Evolutionary conservation across 2,797 vertebrate species (phyloP).

Genomic region (Gastrophryne carolinensis): DNA sequence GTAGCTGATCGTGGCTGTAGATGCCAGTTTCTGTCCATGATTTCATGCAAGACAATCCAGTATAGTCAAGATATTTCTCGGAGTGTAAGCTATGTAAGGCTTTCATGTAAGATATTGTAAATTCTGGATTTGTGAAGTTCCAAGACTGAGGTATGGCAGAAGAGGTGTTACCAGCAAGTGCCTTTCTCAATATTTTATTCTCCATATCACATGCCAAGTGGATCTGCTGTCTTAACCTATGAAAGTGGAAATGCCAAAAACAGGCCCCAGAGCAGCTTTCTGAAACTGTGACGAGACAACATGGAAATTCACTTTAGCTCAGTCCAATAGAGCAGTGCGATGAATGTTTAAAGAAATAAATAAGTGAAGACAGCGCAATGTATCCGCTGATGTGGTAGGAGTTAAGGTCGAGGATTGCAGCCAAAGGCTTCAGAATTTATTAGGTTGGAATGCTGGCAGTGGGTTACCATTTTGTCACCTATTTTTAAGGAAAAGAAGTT

Average conservation of each 20-base stretch:
- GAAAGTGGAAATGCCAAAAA: slow-evolving; percentile 52
- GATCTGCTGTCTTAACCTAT: slow-evolving; percentile 21
- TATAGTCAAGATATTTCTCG: not conserved
- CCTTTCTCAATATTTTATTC: slow-evolving; percentile 29
- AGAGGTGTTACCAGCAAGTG: slow-evolving; percentile 30
- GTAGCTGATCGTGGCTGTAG: not conserved
- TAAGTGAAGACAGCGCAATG: slow-evolving; percentile 9
- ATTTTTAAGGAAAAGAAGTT: slow-evolving; percentile 62
- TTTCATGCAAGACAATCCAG: not conserved
- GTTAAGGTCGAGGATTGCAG: slow-evolving; percentile 54
- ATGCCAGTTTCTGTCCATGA: not conserved
- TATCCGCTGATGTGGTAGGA: slow-evolving; percentile 35
- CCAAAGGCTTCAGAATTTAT: slow-evolving; percentile 58
- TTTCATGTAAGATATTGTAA: not conserved
- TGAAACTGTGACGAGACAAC: slow-evolving; percentile 47
- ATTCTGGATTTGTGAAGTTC: not conserved
- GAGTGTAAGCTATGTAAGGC: not conserved
- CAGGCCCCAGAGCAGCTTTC: slow-evolving; percentile 43
- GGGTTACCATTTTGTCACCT: slow-evolving; percentile 62
- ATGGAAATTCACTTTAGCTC: slow-evolving; percentile 49
- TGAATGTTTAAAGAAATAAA: slow-evolving; percentile 47
- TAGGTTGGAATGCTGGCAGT: slow-evolving; percentile 61
- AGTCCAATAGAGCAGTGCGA: not conserved
- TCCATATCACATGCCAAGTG: slow-evolving; percentile 24
- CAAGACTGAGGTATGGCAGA: not conserved